Percentiles rank a stretch among this genome's conserved stretches.
phyloP scores from a whole-genome alignment of 1,140 invertebrate genomes.

The Vollenhovia emeryi region DNA sequence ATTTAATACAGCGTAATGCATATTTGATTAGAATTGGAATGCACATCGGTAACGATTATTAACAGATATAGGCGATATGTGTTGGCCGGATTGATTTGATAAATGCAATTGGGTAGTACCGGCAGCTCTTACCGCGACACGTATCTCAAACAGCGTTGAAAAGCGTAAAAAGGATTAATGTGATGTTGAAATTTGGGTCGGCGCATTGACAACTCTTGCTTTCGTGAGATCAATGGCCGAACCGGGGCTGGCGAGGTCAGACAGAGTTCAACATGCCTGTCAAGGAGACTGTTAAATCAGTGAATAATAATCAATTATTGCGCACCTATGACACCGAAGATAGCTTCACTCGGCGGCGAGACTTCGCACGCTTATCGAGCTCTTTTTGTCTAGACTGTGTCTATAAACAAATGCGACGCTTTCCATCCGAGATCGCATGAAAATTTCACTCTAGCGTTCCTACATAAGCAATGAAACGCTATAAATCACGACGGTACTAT shows the following conservation, averaged over 20 bases:
- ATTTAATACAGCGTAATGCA: slow-evolving; percentile 18
- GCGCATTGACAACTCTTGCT: slow-evolving; percentile 53
- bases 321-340: slow-evolving; percentile 58
- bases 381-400: slow-evolving; percentile 57
- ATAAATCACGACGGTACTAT: slow-evolving; percentile 35
- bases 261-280: slow-evolving; percentile 56
- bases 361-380: slow-evolving; percentile 46
- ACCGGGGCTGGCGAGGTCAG: slow-evolving; percentile 28
- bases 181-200: slow-evolving; percentile 46
- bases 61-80: neutral
- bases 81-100: neutral
- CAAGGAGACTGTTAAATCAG: slow-evolving; percentile 60
- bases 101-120: slow-evolving; percentile 2
- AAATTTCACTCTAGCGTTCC: slow-evolving; percentile 36
- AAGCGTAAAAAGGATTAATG: slow-evolving; percentile 12
- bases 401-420: slow-evolving; percentile 56
- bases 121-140: neutral
- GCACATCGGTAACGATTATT: neutral
- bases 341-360: slow-evolving; percentile 54
- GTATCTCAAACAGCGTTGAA: neutral
- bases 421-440: slow-evolving; percentile 31
- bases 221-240: slow-evolving; percentile 58
- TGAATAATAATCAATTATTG: slow-evolving; percentile 59
- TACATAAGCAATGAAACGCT: slow-evolving; percentile 37
- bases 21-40: slow-evolving; percentile 36